These are phyloP conservation scores for Cryptocephalus primarius DNA, from an alignment of 2,888 invertebrate species.

Conservation along the genomic window DNA sequence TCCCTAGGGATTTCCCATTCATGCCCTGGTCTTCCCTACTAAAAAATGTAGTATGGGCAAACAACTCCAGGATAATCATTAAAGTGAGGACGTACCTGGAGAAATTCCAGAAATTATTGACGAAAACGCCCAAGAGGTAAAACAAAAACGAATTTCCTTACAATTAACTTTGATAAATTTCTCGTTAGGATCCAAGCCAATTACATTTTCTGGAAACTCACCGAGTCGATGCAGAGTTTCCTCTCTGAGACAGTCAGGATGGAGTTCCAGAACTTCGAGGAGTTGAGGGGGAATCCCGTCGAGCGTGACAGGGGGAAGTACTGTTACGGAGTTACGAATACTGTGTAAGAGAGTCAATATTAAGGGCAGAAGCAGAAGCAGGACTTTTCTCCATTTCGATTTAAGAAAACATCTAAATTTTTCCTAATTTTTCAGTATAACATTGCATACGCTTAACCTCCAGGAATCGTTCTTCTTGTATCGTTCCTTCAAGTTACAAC, in stretches of 20 bases:
- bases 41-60: slow-evolving; percentile 6
- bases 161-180: neutral
- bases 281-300: slow-evolving; percentile 1
- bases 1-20: slow-evolving; percentile 5
- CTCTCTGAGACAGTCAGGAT: slow-evolving; percentile 13
- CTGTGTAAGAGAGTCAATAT: slow-evolving; percentile 18
- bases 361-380: no score
- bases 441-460: no score
- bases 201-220: slow-evolving; percentile 17
- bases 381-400: no score
- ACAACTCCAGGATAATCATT: slow-evolving; percentile 6
- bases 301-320: slow-evolving; percentile 9
- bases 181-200: slow-evolving; percentile 12
- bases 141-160: neutral
- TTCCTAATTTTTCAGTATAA: no score
- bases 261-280: slow-evolving; percentile 9
- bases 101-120: slow-evolving; percentile 11
- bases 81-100: slow-evolving; percentile 7
- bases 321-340: slow-evolving; percentile 16
- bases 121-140: slow-evolving; percentile 11
- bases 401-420: no score
- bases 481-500: no score
- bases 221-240: slow-evolving; percentile 11
- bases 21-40: slow-evolving; percentile 9
- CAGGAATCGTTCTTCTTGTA: no score